phyloP scores from a whole-genome alignment of 2,113 vertebrate species.

The Halichoeres trimaculatus region DNA sequence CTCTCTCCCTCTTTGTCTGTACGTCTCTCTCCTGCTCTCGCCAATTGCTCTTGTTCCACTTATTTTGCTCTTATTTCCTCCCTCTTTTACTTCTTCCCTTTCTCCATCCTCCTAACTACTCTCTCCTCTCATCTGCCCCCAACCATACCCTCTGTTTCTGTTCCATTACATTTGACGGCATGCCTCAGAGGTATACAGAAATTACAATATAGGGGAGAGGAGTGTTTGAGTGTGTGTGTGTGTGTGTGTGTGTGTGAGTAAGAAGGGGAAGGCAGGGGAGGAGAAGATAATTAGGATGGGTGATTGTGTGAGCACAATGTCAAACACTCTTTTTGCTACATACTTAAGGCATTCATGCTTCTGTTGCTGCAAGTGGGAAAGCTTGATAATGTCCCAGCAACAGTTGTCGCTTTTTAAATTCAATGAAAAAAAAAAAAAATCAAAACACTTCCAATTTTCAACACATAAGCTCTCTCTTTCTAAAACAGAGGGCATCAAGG shows the following conservation, averaged over 20 bases:
- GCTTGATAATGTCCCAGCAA: conserved; percentile 1
- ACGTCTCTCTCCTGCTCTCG: conserved; percentile 16
- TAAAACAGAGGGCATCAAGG: conserved; percentile 5
- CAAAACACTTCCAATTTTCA: conserved; percentile 7
- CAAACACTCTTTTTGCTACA: conserved; percentile 34
- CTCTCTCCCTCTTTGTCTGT: not conserved
- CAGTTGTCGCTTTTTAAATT: not conserved
- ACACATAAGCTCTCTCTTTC: not conserved
- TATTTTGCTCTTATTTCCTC: conserved; percentile 62
- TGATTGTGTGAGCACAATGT: conserved; percentile 49
- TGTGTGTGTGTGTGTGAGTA: not conserved
- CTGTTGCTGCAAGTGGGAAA: not conserved
- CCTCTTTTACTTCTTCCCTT: conserved; percentile 27
- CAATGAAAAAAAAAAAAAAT: conserved; percentile 4
- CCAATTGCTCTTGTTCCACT: conserved; percentile 66
- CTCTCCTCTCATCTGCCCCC: conserved; percentile 50
- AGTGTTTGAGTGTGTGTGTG: not conserved
- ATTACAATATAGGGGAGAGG: conserved; percentile 35
- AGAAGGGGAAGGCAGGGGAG: not conserved
- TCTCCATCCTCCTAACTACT: conserved; percentile 18
- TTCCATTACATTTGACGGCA: conserved; percentile 49
- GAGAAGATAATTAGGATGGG: conserved; percentile 55
- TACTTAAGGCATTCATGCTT: conserved; percentile 26
- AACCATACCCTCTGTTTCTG: conserved; percentile 43
- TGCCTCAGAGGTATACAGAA: conserved; percentile 67